phyloP scores from a whole-genome alignment of 2,797 vertebrate species.

The Scolopax bukidnonensis region DNA sequence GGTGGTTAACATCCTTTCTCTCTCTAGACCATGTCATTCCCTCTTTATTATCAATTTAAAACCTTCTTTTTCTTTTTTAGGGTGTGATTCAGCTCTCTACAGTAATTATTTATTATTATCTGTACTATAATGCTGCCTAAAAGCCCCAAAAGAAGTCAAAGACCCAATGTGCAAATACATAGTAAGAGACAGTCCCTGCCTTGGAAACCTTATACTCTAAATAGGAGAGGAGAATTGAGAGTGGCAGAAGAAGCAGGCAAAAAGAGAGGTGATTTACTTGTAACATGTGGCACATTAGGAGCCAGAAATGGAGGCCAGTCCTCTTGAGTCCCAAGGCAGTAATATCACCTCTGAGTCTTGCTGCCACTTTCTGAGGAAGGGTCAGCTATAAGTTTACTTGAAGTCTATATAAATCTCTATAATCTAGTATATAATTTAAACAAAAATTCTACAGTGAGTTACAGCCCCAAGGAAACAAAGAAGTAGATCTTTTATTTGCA shows the following conservation, averaged over 20 bases:
- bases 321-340: not conserved
- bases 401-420: constrained; percentile 1
- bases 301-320: not conserved
- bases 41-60: constrained; percentile 55
- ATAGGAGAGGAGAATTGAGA: constrained; percentile 19
- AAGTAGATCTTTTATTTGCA: not conserved
- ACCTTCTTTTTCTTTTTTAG: constrained; percentile 33
- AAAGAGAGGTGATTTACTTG: constrained; percentile 50
- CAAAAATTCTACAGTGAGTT: not conserved
- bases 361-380: not conserved
- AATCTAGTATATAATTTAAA: not conserved
- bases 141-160: constrained; percentile 61
- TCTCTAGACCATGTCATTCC: constrained; percentile 29
- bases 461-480: not conserved
- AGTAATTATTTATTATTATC: constrained; percentile 71
- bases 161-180: constrained; percentile 35
- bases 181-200: constrained; percentile 7
- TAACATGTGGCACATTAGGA: not conserved
- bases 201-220: constrained; percentile 16
- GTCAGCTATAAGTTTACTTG: not conserved
- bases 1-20: constrained; percentile 42
- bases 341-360: not conserved
- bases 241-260: constrained; percentile 28
- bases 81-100: constrained; percentile 46
- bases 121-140: constrained; percentile 59